Conservation (phyloP, 2,113 vertebrate genomes). For the Chionomys nivalis region DNA sequence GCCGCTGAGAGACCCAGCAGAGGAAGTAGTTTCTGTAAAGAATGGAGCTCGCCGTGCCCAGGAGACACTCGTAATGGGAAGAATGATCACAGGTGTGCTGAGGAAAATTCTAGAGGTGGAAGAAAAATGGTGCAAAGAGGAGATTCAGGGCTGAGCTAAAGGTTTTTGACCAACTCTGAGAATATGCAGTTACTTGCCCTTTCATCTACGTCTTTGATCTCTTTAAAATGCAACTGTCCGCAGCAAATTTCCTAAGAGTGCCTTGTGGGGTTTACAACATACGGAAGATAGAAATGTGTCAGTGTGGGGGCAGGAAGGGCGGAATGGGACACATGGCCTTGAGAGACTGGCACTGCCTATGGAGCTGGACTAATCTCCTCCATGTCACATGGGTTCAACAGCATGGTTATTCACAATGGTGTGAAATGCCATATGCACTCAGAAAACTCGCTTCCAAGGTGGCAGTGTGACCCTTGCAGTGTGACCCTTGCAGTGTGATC, state of each 20-base stretch:
- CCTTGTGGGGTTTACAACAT: no score
- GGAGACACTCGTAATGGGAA: not conserved
- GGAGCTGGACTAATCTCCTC: not conserved
- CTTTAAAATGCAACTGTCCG: not conserved
- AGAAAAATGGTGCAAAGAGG: not conserved
- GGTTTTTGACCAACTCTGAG: not conserved
- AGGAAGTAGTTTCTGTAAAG: not conserved
- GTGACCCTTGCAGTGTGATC: no score
- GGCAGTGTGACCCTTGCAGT: not conserved
- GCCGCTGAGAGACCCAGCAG: not conserved
- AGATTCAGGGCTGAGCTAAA: not conserved
- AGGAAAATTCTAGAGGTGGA: not conserved
- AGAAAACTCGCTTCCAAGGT: not conserved
- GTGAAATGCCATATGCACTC: not conserved
- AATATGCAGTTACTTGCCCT: fast-evolving
- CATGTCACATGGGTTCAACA: not conserved
- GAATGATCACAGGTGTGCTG: not conserved
- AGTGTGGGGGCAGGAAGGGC: fast-evolving
- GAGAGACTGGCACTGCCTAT: fast-evolving
- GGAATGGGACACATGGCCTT: fast-evolving
- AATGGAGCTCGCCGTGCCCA: not conserved
- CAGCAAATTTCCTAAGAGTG: no score
- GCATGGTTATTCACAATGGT: not conserved
- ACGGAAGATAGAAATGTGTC: not conserved
- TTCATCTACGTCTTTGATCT: not conserved